These are phyloP conservation scores for Sciurus vulgaris DNA, from an alignment of 2,797 vertebrate species.

Conservation along the genomic window DNA sequence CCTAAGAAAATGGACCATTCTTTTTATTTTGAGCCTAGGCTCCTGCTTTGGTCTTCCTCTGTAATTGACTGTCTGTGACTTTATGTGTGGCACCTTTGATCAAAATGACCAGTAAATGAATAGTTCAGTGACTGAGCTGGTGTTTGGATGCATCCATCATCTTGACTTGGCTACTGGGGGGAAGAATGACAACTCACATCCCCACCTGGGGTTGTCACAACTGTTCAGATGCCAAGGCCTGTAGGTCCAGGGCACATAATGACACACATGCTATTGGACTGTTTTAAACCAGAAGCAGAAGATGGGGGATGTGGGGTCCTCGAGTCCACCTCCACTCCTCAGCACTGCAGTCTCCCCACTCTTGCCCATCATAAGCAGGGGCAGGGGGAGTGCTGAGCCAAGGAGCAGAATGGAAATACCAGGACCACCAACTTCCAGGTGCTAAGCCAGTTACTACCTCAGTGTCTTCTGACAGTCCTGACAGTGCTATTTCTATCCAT, in stretches of 20 bases:
- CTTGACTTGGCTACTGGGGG: background rate
- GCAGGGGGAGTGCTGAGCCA: background rate
- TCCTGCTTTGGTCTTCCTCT: background rate
- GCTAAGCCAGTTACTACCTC: too few species aligned
- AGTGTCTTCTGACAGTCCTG: background rate
- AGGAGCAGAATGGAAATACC: background rate
- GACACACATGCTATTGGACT: background rate
- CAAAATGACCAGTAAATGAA: slow-evolving; percentile 85
- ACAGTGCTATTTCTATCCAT: background rate
- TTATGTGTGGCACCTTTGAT: slow-evolving; percentile 85
- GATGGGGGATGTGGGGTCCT: background rate
- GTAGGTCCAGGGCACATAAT: background rate
- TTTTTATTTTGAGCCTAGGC: background rate
- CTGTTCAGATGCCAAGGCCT: background rate
- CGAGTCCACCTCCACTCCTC: too few species aligned
- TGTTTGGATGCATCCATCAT: background rate
- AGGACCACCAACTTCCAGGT: background rate
- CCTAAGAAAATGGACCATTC: background rate
- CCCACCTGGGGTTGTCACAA: background rate
- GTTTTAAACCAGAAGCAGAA: background rate
- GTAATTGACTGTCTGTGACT: slow-evolving; percentile 83
- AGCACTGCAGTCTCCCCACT: background rate
- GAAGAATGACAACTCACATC: background rate
- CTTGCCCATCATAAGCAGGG: background rate
- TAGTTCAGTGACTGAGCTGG: slow-evolving; percentile 88